These are phyloP conservation scores for Spilosoma lubricipeda DNA, from an alignment of 2,888 invertebrate genomes.

Conservation along the genomic window DNA sequence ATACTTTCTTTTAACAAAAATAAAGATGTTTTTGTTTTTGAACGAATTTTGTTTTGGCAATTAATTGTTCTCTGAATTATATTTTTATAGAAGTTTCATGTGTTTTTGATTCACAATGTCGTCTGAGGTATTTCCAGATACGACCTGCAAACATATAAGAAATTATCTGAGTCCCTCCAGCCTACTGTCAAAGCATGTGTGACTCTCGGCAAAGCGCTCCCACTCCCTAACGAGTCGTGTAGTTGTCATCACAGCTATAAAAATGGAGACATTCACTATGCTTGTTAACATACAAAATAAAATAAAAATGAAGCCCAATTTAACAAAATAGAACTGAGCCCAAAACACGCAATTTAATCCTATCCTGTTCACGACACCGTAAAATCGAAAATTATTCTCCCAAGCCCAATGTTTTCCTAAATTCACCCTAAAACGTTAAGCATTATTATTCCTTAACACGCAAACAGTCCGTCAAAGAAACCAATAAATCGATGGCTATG, in stretches of 20 bases:
- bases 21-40: background rate
- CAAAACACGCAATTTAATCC: background rate
- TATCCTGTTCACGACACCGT: background rate
- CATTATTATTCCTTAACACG: constrained; percentile 14
- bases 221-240: background rate
- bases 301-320: background rate
- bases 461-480: constrained; percentile 16
- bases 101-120: background rate
- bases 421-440: background rate
- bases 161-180: background rate
- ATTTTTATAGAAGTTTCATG: background rate
- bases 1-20: background rate
- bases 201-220: background rate
- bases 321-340: background rate
- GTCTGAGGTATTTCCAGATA: too few species aligned
- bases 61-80: background rate
- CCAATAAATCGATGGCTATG: constrained; percentile 19
- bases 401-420: background rate
- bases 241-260: background rate
- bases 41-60: background rate
- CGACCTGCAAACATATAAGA: background rate
- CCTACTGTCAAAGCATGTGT: background rate
- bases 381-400: background rate
- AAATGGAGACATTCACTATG: background rate
- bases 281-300: background rate